These are phyloP conservation scores for Caerostris darwini DNA, from an alignment of 1,140 invertebrate genomes.

Conservation along the genomic window DNA sequence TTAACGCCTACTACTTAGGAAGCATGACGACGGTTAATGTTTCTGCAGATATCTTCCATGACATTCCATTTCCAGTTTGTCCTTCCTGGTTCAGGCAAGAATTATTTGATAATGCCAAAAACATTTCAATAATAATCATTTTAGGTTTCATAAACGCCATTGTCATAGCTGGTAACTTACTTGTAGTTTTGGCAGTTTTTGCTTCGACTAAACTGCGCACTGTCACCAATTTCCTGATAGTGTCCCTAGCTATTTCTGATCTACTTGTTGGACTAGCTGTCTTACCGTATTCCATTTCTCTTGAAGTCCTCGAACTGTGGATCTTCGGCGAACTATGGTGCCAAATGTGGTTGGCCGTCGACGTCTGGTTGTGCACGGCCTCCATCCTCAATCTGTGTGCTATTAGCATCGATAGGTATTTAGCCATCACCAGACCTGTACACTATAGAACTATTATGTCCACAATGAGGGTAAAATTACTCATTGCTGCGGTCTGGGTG, in stretches of 20 bases:
- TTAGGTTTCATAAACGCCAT: slow-evolving; percentile 91
- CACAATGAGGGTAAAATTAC: slow-evolving; percentile 90
- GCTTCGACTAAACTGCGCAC: slow-evolving; percentile 92
- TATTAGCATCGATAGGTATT: slow-evolving; percentile 95
- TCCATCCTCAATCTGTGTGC: slow-evolving; percentile 93
- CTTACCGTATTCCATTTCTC: slow-evolving; percentile 93
- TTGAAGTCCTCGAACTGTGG: slow-evolving; percentile 94
- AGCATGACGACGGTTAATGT: slow-evolving; percentile 11
- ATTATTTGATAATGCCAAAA: slow-evolving; percentile 85
- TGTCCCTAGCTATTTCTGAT: slow-evolving; percentile 95
- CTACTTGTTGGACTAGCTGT: slow-evolving; percentile 94
- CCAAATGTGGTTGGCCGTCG: slow-evolving; percentile 94
- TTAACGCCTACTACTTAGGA: background rate
- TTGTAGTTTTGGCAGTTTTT: slow-evolving; percentile 95
- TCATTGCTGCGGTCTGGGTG: slow-evolving; percentile 96
- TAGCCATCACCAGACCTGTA: slow-evolving; percentile 96
- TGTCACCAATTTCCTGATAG: slow-evolving; percentile 97
- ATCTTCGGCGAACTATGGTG: slow-evolving; percentile 96
- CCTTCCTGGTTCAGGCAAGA: slow-evolving; percentile 67
- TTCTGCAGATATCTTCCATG: background rate
- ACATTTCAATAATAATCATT: slow-evolving; percentile 88
- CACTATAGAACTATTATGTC: slow-evolving; percentile 96
- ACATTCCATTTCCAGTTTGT: background rate
- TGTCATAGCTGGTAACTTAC: slow-evolving; percentile 91
- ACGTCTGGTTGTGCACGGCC: slow-evolving; percentile 98